phyloP scores from a whole-genome alignment of 2,797 vertebrate genomes.

The Microchirus variegatus region DNA sequence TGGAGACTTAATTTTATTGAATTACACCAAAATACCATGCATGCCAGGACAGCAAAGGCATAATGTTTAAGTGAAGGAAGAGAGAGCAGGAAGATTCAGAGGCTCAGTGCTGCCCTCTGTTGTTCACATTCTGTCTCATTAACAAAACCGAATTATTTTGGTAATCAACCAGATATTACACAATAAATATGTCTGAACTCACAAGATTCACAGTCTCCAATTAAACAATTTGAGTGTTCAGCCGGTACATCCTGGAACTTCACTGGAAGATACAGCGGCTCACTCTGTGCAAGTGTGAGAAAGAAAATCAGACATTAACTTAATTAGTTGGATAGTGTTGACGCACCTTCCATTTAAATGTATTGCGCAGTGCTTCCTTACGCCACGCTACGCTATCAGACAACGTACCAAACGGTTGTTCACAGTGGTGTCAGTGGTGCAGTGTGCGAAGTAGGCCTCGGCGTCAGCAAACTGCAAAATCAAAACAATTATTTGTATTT shows the following conservation, averaged over 20 bases:
- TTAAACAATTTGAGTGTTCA: conserved; percentile 82
- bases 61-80: too few relatives aligned
- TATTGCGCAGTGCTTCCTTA: too few relatives aligned
- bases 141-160: not conserved
- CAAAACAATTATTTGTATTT: not conserved
- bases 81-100: too few relatives aligned
- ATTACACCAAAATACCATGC: too few relatives aligned
- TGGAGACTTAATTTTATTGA: too few relatives aligned
- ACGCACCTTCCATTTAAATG: not conserved
- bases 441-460: conserved; percentile 89
- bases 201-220: conserved; percentile 84
- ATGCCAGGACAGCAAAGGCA: too few relatives aligned
- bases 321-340: not conserved
- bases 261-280: conserved; percentile 95
- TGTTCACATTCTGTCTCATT: conserved; percentile 20
- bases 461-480: conserved; percentile 90
- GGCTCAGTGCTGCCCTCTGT: conserved; percentile 45
- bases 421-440: conserved; percentile 85
- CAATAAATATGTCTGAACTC: conserved; percentile 66
- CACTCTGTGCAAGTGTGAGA: conserved; percentile 83
- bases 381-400: not conserved
- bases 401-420: conserved; percentile 89
- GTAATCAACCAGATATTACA: not conserved
- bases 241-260: conserved; percentile 93
- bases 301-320: conserved; percentile 9